These are phyloP conservation scores for Lepidochrysops patricia DNA, from an alignment of 2,888 invertebrate species.

Conservation along the genomic window DNA sequence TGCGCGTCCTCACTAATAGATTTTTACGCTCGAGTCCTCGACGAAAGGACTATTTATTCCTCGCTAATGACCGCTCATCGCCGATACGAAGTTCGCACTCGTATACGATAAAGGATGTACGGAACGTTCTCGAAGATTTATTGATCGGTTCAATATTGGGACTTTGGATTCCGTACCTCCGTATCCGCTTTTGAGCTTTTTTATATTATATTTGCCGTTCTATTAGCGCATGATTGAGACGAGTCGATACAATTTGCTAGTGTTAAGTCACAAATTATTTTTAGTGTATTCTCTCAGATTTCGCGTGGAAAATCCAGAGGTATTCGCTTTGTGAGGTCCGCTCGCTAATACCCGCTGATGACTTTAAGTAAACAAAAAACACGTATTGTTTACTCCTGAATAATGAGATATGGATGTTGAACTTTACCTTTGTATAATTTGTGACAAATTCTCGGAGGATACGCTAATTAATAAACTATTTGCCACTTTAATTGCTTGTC, in stretches of 20 bases:
- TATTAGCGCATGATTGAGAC: conserved; percentile 69
- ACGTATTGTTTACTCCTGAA: neutral
- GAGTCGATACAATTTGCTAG: conserved; percentile 60
- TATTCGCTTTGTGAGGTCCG: conserved; percentile 35
- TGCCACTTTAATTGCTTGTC: neutral
- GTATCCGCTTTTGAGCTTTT: conserved; percentile 65
- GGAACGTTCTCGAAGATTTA: conserved; percentile 31
- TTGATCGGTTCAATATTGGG: conserved; percentile 56
- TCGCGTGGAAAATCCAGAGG: conserved; percentile 43
- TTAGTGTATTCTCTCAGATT: conserved; percentile 46
- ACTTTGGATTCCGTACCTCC: conserved; percentile 52
- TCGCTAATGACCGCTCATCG: conserved; percentile 10
- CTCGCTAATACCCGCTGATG: conserved; percentile 18
- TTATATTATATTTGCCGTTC: conserved; percentile 60
- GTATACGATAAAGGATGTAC: conserved; percentile 24
- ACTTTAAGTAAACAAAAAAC: conserved; percentile 15
- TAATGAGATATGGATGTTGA: neutral
- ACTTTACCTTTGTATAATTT: neutral
- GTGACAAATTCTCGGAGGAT: neutral
- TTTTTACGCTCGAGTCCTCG: conserved; percentile 50
- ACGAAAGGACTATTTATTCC: conserved; percentile 30
- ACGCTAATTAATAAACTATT: neutral
- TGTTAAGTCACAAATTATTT: conserved; percentile 66
- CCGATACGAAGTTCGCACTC: conserved; percentile 18
- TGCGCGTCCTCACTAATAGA: conserved; percentile 55